Base-by-base conservation (phyloP, 2,888 invertebrate species). In the Troilus luridus region DNA sequence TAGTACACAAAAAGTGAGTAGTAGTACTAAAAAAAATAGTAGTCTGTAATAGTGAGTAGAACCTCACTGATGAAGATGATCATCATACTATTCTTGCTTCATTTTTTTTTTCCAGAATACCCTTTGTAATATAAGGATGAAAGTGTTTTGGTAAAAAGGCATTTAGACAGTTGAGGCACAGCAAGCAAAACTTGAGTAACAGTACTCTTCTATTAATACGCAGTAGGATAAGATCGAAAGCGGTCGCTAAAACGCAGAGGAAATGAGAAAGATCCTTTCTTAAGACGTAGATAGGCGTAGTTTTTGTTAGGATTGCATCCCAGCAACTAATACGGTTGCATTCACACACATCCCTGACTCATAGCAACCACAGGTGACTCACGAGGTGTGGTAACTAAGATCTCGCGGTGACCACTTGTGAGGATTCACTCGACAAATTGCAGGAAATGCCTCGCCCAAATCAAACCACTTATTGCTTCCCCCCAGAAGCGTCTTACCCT, bases 231-330 rank as follows among this genome's bases (percentile, higher is more conserved):
- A 85, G 85, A 85, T 56, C 56, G 10, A 41, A 72, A 77, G 17
- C 17, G 72, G 41, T 77, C 27, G 19, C 17, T 17, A 77, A 77
- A 41, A 19, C 72, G 54, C 7, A n/a, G 56, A 56, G 85, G 85
- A 85, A 85, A 85, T 56, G n/a, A 56, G 85, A 85, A 85, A 85
- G 54, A 85, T 85, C 85, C 85, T 85, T 56, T 85, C 56, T 56
- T 56, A 56, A 85, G 56, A 85, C 56, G 56, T 3, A 3, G n/a
- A 12, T 21, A 8, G 56, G 21, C 9, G n/a, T 41, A 56, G 56
- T 56, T 56, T 85, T 56, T n/a, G 85, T n/a, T n/a, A 56, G n/a
- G 85, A 85, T 85, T 85, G 85, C 85, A 85, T n/a, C 85, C 56
- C n/a, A 12, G 56, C 11, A 85, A 85, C 85, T n/a, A 85, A 85